Conservation (phyloP, 2,113 vertebrate genomes). For the Burhinus bistriatus region DNA sequence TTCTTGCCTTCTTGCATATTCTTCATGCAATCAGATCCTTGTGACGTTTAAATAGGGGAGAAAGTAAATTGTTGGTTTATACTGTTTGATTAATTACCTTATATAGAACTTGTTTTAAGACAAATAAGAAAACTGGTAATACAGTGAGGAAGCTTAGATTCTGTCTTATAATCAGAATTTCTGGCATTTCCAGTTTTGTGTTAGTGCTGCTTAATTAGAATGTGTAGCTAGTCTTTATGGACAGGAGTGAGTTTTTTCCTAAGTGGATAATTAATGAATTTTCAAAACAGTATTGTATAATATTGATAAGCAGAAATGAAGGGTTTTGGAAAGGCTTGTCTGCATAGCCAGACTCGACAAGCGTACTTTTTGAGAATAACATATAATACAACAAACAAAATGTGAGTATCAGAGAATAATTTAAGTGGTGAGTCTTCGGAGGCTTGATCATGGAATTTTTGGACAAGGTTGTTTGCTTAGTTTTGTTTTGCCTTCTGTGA, state of each 20-base stretch:
- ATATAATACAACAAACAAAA: background rate
- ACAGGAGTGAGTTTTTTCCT: background rate
- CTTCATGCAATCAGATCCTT: background rate
- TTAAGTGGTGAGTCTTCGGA: background rate
- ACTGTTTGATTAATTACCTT: background rate
- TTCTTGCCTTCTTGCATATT: background rate
- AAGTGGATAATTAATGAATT: background rate
- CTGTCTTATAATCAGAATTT: background rate
- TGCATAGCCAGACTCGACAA: background rate
- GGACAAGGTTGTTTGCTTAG: background rate
- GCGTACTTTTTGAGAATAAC: background rate
- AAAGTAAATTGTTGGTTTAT: background rate
- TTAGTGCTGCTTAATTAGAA: slow-evolving; percentile 16
- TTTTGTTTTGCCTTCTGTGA: background rate
- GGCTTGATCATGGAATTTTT: background rate
- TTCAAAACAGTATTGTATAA: slow-evolving; percentile 11
- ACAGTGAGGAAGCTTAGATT: background rate
- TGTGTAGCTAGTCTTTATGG: background rate
- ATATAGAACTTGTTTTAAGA: background rate
- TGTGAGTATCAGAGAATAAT: background rate
- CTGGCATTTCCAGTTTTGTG: background rate
- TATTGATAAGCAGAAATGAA: background rate
- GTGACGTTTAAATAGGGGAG: slow-evolving; percentile 9
- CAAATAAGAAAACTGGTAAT: background rate
- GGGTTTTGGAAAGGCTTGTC: background rate